Percentiles rank a stretch among this genome's conserved stretches.
Evolutionary conservation across 2,797 vertebrate species (phyloP).

Genomic region (Telmatherina bonti): DNA sequence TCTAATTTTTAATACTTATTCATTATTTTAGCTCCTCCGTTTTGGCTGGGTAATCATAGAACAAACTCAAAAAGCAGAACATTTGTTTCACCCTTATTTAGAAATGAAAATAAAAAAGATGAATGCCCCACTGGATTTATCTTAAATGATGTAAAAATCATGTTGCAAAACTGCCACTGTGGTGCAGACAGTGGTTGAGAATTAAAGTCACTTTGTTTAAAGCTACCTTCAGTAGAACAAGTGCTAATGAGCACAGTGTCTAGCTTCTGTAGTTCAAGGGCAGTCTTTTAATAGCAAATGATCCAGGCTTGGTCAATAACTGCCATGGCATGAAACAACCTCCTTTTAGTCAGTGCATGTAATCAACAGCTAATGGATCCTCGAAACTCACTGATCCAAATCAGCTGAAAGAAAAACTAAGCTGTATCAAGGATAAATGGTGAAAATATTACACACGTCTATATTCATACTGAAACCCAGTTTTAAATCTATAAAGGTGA

Average conservation of each 20-base stretch:
- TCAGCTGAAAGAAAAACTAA: slow-evolving; percentile 31
- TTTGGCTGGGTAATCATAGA: neutral
- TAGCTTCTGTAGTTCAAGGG: slow-evolving; percentile 40
- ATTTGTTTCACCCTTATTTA: neutral
- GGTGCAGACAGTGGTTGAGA: slow-evolving; percentile 9
- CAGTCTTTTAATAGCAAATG: slow-evolving; percentile 46
- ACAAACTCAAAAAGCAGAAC: neutral
- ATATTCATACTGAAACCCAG: slow-evolving; percentile 33
- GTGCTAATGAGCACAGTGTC: slow-evolving; percentile 29
- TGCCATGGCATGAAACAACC: slow-evolving; percentile 38
- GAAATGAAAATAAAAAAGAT: neutral
- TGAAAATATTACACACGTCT: slow-evolving; percentile 16
- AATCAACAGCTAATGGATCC: slow-evolving; percentile 50
- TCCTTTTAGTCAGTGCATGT: slow-evolving; percentile 34
- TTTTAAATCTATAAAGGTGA: slow-evolving; percentile 13
- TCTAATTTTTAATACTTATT: neutral
- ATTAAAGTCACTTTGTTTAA: slow-evolving; percentile 48
- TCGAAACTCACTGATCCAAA: slow-evolving; percentile 19
- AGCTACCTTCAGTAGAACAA: slow-evolving; percentile 38
- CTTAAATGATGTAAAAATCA: neutral
- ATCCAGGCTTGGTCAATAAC: slow-evolving; percentile 46
- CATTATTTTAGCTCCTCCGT: neutral
- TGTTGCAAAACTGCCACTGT: slow-evolving; percentile 1
- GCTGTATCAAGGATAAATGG: slow-evolving; percentile 34
- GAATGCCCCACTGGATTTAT: neutral